A percentile compares a stretch with the other conserved stretches of the same genome.
Evolutionary conservation across 2,888 invertebrate species (phyloP).

Genomic region (Phengaris alcon): DNA sequence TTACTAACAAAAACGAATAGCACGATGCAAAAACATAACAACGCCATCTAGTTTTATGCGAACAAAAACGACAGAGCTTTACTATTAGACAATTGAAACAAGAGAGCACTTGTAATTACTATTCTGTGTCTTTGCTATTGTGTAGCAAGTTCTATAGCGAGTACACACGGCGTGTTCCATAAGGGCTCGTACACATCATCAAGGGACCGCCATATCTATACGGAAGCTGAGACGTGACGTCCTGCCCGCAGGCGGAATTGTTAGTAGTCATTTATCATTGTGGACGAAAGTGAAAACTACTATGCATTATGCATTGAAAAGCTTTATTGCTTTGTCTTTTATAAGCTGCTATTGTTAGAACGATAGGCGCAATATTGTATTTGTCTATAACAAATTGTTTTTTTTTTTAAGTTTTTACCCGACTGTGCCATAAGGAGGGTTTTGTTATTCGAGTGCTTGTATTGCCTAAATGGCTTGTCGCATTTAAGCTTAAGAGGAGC

Average conservation of each 20-base stretch:
- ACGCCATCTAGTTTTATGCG: background rate
- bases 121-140: background rate
- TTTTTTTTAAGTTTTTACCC: no score
- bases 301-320: slow-evolving; percentile 47
- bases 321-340: slow-evolving; percentile 41
- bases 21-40: background rate
- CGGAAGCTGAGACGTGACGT: slow-evolving; percentile 69
- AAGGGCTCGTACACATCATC: slow-evolving; percentile 47
- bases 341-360: background rate
- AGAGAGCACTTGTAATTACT: slow-evolving; percentile 1
- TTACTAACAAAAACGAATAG: background rate
- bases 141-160: slow-evolving; percentile 25
- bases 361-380: background rate
- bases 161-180: slow-evolving; percentile 30
- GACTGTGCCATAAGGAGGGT: no score
- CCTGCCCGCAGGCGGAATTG: slow-evolving; percentile 62
- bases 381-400: background rate
- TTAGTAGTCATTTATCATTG: slow-evolving; percentile 63
- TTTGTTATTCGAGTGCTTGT: no score
- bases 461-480: no score
- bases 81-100: slow-evolving; percentile 6
- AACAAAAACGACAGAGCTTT: background rate
- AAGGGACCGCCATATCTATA: slow-evolving; percentile 47
- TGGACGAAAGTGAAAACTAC: slow-evolving; percentile 68
- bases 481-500: no score